Evolutionary conservation across 2,797 vertebrate genomes (phyloP), one percentile per base, ranked within the genome.

Genomic region (Helicolenus hilgendorfi): DNA sequence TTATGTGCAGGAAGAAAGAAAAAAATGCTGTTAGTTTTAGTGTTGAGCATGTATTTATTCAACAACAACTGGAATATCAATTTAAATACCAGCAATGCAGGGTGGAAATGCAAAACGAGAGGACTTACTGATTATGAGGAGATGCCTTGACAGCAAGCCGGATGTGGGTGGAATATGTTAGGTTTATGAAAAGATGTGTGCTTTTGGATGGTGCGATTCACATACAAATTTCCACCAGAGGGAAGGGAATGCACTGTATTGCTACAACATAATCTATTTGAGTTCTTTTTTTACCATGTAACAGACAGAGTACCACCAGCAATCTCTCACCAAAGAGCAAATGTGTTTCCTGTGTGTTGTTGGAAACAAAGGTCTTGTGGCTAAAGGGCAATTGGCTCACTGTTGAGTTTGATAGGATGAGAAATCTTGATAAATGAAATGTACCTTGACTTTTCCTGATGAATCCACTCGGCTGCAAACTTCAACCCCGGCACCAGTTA

Each of bases 381-480:
- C 77, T 91, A 86, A 94, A 93, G 95, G 87, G 86, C 93, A 95
- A 93, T 94, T 86, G 89, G 86, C 70, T 88, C 81, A 89, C 82
- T 91, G 93, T 92, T 94, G 86, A 90, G 77, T 92, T 87, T 85
- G 89, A 96, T 93, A 88, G 92, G 81, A 94, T 83, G 84, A 91
- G 89, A 89, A 88, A 89, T 95, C 91, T 77, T 91, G 90, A 95
- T 94, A 69, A 95, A 94, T 92, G 71, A 95, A 97, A 97, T 94
- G 85, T 77, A 93, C 90, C 89, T 92, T 91, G 94, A 96, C 94
- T 95, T 84, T 83, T 92, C 77, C 79, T 95, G 96, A 97, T 97
- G 89, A 97, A 97, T 94, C 88, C 85, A 92, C 91, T 95, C 65
- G 75, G 72, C 88, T 85, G 80, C 84, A 89, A 87, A 87, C 82